Evolutionary conservation across 1,140 invertebrate species (phyloP), one percentile per base, ranked within the genome.

Genomic region (Magallana gigas): DNA sequence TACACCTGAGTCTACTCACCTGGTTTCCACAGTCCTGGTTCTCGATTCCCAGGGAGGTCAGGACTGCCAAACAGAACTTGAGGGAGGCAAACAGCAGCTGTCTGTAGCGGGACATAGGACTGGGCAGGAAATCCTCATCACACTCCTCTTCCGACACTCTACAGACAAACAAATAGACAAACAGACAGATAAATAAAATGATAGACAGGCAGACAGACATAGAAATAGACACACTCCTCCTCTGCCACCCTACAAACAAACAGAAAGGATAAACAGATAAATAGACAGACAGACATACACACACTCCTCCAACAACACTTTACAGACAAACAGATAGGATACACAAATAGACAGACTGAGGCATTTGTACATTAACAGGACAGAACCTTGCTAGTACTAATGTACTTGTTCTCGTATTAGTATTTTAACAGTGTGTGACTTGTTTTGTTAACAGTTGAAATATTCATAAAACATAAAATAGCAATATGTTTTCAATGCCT

Each of bases 81-180:
- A 98, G 93, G 36, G 97, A 96, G 0, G 97, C 97, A 64, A 97
- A 96, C 76, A 98, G 95, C 23, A 98, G 96, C 92, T 98, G 97
- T 84, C 97, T 96, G 94, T 98, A 98, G 85, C 97, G 95, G 85
- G 96, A 94, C 71, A 96, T 95, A 4, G 96, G 93, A 3, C 96
- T 95, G 0, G 97, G 96, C 56, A 97, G 90, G 91, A 97, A 97
- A 3, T 91, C 89, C 76, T 94, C 93, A 23, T 91, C 90, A 18
- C 18, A 3, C 1, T 11, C 23, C 5, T 12, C 68, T 11, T 12
- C 68, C 2, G 18, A 18, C 12, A 12, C 23, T 8, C 36, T 29
- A 11, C 68, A 29, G 68, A 29, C 18, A 76, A 12, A 71, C 64
- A 71, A 4, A 64, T 0, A 64, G 18, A 7, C 16, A 5, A 23